Conservation (phyloP, 2,797 vertebrate species). For the Mormyrus proboscirostris region DNA sequence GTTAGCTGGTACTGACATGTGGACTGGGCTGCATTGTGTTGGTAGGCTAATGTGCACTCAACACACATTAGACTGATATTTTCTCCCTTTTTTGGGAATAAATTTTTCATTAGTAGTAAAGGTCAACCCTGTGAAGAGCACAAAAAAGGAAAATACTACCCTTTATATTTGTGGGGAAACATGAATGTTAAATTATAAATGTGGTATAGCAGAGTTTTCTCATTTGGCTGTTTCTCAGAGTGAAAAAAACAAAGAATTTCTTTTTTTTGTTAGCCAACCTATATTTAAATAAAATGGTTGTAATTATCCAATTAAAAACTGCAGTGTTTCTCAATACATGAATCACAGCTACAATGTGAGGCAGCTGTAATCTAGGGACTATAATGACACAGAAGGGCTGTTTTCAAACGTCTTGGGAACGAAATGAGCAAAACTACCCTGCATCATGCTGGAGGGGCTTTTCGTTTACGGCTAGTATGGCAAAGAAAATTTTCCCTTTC, state of each 20-base stretch:
- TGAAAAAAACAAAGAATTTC: conserved; percentile 46
- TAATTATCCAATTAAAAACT: conserved; percentile 57
- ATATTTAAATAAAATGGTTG: conserved; percentile 52
- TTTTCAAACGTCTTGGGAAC: conserved; percentile 50
- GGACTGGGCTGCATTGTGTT: background rate
- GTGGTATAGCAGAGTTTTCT: background rate
- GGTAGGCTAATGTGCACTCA: background rate
- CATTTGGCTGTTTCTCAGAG: conserved; percentile 41
- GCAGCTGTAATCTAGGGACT: conserved; percentile 44
- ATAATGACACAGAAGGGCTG: conserved; percentile 58
- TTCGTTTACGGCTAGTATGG: conserved; percentile 17
- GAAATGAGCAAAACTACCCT: conserved; percentile 50
- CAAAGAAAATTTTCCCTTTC: conserved; percentile 28
- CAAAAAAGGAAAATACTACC: background rate
- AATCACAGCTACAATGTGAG: conserved; percentile 40
- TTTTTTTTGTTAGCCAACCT: conserved; percentile 44
- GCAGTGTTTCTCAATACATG: conserved; percentile 50
- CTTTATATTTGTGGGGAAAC: background rate
- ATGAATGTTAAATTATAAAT: background rate
- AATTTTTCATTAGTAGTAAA: background rate
- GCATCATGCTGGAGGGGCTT: conserved; percentile 25
- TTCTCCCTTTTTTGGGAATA: background rate
- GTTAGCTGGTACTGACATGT: background rate
- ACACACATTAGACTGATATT: background rate
- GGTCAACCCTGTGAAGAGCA: background rate